Percentiles rank a stretch among this genome's conserved stretches.
phyloP scores from a whole-genome alignment of 2,113 vertebrate species.

The Ictidomys tridecemlineatus region DNA sequence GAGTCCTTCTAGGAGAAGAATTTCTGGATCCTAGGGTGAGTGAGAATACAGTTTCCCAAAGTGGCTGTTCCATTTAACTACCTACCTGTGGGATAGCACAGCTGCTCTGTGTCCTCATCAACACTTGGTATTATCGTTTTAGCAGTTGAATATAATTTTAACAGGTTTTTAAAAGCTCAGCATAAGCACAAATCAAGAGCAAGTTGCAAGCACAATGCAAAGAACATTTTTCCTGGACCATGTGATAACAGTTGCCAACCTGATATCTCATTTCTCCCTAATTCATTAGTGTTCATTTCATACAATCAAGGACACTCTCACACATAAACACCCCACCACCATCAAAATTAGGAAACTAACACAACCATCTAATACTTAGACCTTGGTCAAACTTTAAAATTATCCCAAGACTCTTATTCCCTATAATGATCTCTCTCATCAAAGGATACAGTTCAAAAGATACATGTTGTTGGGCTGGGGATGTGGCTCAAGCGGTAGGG shows the following conservation, averaged over 20 bases:
- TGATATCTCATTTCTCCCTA: background rate
- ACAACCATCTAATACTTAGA: background rate
- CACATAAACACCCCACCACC: background rate
- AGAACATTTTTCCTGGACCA: background rate
- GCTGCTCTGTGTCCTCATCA: background rate
- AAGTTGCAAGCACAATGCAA: background rate
- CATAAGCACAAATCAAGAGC: background rate
- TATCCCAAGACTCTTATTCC: background rate
- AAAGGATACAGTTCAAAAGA: background rate
- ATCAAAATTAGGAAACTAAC: background rate
- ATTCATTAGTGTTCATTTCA: background rate
- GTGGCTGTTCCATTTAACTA: background rate
- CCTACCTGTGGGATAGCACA: background rate
- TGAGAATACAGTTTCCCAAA: background rate
- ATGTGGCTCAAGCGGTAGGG: too few relatives aligned
- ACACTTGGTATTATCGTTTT: background rate
- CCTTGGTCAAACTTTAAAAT: background rate
- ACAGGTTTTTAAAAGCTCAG: background rate
- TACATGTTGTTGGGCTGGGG: too few relatives aligned
- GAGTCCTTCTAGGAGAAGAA: background rate
- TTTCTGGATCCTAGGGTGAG: background rate
- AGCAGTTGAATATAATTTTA: background rate
- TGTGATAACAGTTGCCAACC: constrained; percentile 12
- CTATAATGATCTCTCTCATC: background rate
- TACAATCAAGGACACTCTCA: background rate